Percentiles rank a stretch among this genome's conserved stretches.
These are phyloP conservation scores for Lepisosteus osseus DNA, from an alignment of 2,113 vertebrate species.

Conservation along the genomic window DNA sequence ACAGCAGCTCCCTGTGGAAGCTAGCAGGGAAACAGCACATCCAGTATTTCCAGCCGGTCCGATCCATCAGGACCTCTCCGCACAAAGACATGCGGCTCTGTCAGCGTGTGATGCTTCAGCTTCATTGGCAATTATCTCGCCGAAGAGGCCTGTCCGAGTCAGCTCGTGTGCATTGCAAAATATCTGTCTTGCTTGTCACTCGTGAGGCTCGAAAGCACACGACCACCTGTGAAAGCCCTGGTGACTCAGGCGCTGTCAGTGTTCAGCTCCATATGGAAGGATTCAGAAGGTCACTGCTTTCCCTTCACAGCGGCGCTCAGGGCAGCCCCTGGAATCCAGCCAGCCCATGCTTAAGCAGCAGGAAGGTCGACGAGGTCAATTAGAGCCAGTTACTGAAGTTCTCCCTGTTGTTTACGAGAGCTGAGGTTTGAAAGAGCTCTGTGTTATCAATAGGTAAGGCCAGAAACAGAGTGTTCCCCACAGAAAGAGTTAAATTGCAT, in stretches of 20 bases:
- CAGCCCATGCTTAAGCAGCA: slow-evolving; percentile 11
- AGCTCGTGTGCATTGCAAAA: too few relatives aligned
- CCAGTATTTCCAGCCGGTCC: too few relatives aligned
- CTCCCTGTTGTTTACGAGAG: background rate
- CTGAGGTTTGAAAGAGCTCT: background rate
- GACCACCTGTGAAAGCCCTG: background rate
- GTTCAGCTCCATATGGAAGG: slow-evolving; percentile 4
- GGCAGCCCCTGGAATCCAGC: slow-evolving; percentile 26
- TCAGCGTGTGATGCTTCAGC: too few relatives aligned
- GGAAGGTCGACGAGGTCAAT: slow-evolving; percentile 6
- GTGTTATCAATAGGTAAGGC: background rate
- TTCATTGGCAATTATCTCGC: too few relatives aligned
- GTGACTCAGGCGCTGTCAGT: background rate
- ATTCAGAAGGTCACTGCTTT: slow-evolving; percentile 26
- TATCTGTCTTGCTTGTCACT: background rate
- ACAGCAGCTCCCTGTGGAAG: too few relatives aligned
- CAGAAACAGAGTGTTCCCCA: background rate
- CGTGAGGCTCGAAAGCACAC: background rate
- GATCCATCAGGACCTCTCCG: too few relatives aligned
- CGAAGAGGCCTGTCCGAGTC: too few relatives aligned
- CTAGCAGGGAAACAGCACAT: too few relatives aligned
- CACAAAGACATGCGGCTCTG: too few relatives aligned
- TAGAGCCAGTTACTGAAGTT: background rate
- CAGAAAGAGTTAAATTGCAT: background rate
- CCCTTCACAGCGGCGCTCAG: slow-evolving; percentile 22